Percentiles rank a stretch among this genome's conserved stretches.
Evolutionary conservation across 1,140 invertebrate species (phyloP).

Genomic region (Laupala kohalensis): DNA sequence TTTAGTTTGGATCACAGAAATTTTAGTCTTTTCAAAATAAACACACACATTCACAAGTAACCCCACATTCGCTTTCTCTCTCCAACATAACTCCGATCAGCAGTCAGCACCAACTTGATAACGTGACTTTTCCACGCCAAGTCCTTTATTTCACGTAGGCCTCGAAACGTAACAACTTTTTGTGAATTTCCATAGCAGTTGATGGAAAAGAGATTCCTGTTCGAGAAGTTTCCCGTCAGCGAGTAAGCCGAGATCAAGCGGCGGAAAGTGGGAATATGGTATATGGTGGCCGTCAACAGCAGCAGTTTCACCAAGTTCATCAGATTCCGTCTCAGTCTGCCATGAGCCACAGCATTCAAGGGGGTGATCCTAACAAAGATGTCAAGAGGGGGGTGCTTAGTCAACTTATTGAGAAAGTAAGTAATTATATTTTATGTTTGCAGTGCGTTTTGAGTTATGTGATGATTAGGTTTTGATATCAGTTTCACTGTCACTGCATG

Average conservation of each 20-base stretch:
- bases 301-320: background rate
- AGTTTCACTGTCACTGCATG: background rate
- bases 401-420: constrained; percentile 39
- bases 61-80: no score
- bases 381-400: constrained; percentile 34
- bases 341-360: background rate
- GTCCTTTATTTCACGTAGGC: no score
- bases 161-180: no score
- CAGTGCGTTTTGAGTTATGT: no score
- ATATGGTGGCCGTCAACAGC: constrained; percentile 26
- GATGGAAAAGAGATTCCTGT: constrained; percentile 13
- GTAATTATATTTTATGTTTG: constrained; percentile 1
- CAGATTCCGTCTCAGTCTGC: background rate
- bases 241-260: constrained; percentile 13
- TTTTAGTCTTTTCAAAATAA: no score
- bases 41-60: no score
- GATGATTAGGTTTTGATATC: background rate
- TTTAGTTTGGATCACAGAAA: no score
- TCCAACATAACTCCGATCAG: no score
- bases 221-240: constrained; percentile 4
- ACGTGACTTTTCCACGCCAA: no score
- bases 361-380: background rate
- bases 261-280: constrained; percentile 32
- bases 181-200: constrained; percentile 1
- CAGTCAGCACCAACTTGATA: no score